Conservation (phyloP, 2,113 vertebrate species). For the Rhizomys pruinosus region DNA sequence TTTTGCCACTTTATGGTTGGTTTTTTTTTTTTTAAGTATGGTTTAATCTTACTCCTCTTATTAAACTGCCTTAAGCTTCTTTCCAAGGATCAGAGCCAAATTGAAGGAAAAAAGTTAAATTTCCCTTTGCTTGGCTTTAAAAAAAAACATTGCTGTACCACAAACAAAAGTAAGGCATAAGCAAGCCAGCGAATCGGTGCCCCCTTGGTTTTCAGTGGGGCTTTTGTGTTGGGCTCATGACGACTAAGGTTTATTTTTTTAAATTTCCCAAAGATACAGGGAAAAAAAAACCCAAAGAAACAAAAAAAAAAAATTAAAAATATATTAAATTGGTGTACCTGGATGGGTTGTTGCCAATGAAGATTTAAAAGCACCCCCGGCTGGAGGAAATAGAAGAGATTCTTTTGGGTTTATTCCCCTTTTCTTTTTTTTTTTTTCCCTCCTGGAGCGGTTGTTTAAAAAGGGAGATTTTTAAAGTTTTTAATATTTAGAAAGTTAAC, state of each 20-base stretch:
- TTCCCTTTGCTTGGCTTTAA: conserved; percentile 34
- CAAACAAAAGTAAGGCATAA: conserved; percentile 46
- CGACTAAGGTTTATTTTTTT: conserved; percentile 58
- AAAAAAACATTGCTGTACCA: conserved; percentile 67
- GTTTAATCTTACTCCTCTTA: conserved; percentile 67
- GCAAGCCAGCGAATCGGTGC: conserved; percentile 8
- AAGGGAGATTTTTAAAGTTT: conserved; percentile 45
- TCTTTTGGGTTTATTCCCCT: too few species aligned
- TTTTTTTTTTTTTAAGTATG: conserved; percentile 51
- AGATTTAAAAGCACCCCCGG: conserved; percentile 76
- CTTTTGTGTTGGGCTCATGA: conserved; percentile 54
- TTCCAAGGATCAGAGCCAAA: conserved; percentile 65
- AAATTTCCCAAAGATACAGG: conserved; percentile 52
- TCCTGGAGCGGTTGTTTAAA: background rate
- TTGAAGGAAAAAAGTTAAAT: conserved; percentile 54
- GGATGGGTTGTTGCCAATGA: conserved; percentile 53
- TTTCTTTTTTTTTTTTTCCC: too few species aligned
- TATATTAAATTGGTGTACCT: conserved; percentile 68
- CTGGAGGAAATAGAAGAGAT: conserved; percentile 62
- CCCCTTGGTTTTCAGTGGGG: background rate
- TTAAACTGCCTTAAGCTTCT: conserved; percentile 68
- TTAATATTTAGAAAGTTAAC: conserved; percentile 65
- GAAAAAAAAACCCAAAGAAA: too few species aligned
- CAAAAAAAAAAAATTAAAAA: too few species aligned
- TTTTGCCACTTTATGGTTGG: conserved; percentile 76